phyloP scores from a whole-genome alignment of 2,113 vertebrate species.

The Atherinomorus stipes region DNA sequence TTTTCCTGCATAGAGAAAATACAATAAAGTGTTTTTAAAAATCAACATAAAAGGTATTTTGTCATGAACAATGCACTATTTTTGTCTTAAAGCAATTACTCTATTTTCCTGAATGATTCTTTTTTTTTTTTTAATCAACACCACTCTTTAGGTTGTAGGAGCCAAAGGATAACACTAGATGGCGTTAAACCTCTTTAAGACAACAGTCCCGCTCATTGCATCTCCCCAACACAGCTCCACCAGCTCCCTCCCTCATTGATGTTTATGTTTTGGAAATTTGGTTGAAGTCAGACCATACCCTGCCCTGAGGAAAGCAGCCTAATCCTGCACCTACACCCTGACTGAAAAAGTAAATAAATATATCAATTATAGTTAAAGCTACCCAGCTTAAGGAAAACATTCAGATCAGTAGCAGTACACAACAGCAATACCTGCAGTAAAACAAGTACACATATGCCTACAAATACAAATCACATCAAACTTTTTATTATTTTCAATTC shows the following conservation, averaged over 20 bases:
- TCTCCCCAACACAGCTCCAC: slow-evolving; percentile 2
- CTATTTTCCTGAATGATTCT: not conserved
- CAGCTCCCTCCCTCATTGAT: not conserved
- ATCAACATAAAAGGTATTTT: not conserved
- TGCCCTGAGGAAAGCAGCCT: slow-evolving; percentile 49
- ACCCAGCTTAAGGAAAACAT: slow-evolving; percentile 32
- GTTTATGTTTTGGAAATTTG: slow-evolving; percentile 60
- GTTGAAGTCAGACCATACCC: slow-evolving; percentile 70
- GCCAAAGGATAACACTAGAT: slow-evolving; percentile 71
- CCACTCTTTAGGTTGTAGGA: not conserved
- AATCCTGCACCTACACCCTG: slow-evolving; percentile 32
- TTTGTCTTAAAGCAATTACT: not conserved
- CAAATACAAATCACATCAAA: not conserved
- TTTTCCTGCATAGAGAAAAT: slow-evolving; percentile 64
- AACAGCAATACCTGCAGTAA: not conserved
- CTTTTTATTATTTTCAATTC: not conserved
- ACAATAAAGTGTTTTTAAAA: slow-evolving; percentile 12
- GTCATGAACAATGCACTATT: not conserved
- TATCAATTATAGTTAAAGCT: slow-evolving; percentile 54
- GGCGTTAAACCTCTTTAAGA: slow-evolving; percentile 55
- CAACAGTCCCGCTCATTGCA: not conserved
- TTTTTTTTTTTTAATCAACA: not conserved
- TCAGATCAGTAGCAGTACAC: slow-evolving; percentile 6
- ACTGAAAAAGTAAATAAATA: slow-evolving; percentile 61
- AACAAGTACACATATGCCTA: not conserved